Percentiles rank a stretch among this genome's conserved stretches.
phyloP scores from a whole-genome alignment of 1,140 invertebrate genomes.

The Drosophila nigromelanica region DNA sequence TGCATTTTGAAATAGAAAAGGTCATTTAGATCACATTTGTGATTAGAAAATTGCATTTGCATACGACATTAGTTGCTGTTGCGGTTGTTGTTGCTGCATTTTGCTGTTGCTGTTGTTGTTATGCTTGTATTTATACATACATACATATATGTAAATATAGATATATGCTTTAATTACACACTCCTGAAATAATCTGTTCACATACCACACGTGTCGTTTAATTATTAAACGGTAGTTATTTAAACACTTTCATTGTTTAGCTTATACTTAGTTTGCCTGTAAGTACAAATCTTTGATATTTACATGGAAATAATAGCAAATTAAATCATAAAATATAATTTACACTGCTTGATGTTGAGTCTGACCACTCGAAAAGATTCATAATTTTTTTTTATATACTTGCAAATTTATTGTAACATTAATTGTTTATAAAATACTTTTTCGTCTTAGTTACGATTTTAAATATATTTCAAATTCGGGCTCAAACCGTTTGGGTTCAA shows the following conservation, averaged over 20 bases:
- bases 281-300: conserved; percentile 60
- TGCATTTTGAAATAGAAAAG: conserved; percentile 62
- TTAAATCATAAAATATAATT: conserved; percentile 6
- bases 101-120: conserved; percentile 44
- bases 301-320: conserved; percentile 50
- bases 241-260: conserved; percentile 54
- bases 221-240: conserved; percentile 54
- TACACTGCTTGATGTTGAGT: conserved; percentile 31
- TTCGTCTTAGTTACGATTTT: too few relatives aligned
- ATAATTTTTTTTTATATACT: too few relatives aligned
- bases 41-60: conserved; percentile 69
- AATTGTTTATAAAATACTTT: too few relatives aligned
- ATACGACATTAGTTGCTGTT: conserved; percentile 48
- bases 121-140: conserved; percentile 16
- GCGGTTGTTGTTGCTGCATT: conserved; percentile 18
- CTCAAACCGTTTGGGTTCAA: too few relatives aligned
- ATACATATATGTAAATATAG: conserved; percentile 14
- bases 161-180: conserved; percentile 35
- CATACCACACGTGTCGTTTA: conserved; percentile 63
- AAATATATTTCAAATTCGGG: background rate
- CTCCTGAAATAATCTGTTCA: conserved; percentile 68
- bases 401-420: too few relatives aligned
- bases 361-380: background rate
- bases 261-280: conserved; percentile 46
- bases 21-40: conserved; percentile 69